phyloP scores from a whole-genome alignment of 64 coral and sea anemone genomes.

The Montipora sp. region DNA sequence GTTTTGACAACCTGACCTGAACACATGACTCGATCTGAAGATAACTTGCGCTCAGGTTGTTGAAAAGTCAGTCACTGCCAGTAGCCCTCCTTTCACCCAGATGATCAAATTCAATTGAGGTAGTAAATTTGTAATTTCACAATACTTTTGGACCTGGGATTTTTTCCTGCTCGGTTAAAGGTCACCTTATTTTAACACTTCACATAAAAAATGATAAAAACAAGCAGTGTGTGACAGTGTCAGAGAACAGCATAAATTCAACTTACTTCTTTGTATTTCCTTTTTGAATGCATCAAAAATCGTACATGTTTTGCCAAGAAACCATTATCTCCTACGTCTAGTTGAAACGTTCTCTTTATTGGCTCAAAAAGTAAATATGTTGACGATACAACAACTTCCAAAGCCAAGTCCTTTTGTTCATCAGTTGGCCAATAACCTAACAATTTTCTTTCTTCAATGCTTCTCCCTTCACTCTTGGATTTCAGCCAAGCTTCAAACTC shows the following conservation, averaged over 20 bases:
- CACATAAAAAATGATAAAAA: neutral
- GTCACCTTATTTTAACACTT: no score
- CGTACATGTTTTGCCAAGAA: constrained; percentile 85
- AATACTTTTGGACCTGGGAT: no score
- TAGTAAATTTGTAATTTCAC: no score
- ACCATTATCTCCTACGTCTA: constrained; percentile 76
- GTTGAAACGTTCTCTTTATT: constrained; percentile 83
- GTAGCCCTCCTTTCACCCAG: no score
- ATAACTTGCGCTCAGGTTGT: no score
- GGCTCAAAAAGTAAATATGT: constrained; percentile 86
- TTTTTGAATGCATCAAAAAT: constrained; percentile 74
- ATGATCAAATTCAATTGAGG: no score
- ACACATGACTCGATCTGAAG: no score
- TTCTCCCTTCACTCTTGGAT: constrained; percentile 35
- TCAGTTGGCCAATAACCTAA: constrained; percentile 60
- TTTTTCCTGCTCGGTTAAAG: no score
- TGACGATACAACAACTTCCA: constrained; percentile 75
- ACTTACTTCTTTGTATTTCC: constrained; percentile 79
- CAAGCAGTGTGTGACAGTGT: no score
- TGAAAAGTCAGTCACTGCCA: no score
- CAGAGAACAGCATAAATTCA: neutral
- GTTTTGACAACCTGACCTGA: no score
- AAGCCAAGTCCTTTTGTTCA: constrained; percentile 68
- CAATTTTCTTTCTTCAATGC: constrained; percentile 24
- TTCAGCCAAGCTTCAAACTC: constrained; percentile 90